Evolutionary conservation across 2,888 invertebrate species (phyloP).

Genomic region (Lycaena phlaeas): DNA sequence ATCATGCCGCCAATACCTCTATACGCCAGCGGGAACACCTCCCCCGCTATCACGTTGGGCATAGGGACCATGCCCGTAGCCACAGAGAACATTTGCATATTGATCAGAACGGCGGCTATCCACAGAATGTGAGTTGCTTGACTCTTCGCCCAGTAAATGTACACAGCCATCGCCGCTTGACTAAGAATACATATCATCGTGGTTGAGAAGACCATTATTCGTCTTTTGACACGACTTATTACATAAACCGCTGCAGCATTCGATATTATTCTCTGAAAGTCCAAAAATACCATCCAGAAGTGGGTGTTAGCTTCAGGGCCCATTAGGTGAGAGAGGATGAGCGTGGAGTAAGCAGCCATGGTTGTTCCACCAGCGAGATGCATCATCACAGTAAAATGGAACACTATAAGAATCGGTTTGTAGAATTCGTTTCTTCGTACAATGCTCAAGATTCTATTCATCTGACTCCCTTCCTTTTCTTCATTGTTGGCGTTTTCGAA

Average conservation of each 20-base stretch:
- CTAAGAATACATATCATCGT: constrained; percentile 69
- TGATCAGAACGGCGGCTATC: constrained; percentile 58
- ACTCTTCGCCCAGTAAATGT: constrained; percentile 37
- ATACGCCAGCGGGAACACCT: constrained; percentile 75
- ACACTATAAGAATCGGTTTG: constrained; percentile 71
- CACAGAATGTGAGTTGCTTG: constrained; percentile 41
- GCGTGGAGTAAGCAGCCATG: constrained; percentile 77
- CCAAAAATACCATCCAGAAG: constrained; percentile 76
- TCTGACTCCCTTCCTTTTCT: constrained; percentile 19
- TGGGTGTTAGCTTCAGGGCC: constrained; percentile 73
- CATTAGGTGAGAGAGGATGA: constrained; percentile 69
- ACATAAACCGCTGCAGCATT: constrained; percentile 73
- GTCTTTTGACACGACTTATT: constrained; percentile 70
- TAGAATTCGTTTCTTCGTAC: constrained; percentile 59
- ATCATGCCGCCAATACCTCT: constrained; percentile 76
- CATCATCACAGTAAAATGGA: constrained; percentile 72
- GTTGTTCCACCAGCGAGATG: constrained; percentile 79
- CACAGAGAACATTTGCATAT: constrained; percentile 69
- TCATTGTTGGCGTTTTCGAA: constrained; percentile 25
- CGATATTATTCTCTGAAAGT: constrained; percentile 71
- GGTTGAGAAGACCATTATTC: constrained; percentile 73
- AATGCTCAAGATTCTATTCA: constrained; percentile 21
- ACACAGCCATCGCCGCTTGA: constrained; percentile 63
- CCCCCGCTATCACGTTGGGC: constrained; percentile 80
- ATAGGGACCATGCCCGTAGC: constrained; percentile 75